Percentiles rank a stretch among this genome's conserved stretches.
These are phyloP conservation scores for Naja naja DNA, from an alignment of 2,113 vertebrate species.

Conservation along the genomic window DNA sequence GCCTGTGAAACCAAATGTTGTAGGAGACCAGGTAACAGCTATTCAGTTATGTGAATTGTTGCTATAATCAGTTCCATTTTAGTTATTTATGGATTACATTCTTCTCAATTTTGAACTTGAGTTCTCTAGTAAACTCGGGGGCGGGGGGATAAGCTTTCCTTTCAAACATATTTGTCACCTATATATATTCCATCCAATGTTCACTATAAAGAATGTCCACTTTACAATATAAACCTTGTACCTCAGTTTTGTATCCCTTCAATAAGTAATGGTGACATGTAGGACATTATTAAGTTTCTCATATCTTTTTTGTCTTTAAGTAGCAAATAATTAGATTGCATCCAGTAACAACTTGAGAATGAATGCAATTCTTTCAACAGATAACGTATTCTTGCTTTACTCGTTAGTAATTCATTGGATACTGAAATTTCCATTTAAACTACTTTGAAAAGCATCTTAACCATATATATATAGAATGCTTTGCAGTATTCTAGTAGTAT, in stretches of 20 bases:
- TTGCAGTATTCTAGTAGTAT: not conserved
- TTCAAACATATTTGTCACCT: not conserved
- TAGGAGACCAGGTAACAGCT: slow-evolving; percentile 79
- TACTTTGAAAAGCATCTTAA: not conserved
- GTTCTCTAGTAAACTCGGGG: not conserved
- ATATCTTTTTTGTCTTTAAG: not conserved
- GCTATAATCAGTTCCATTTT: not conserved
- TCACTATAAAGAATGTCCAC: not conserved
- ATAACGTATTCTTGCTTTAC: not conserved
- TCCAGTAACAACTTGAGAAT: not conserved
- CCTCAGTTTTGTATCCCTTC: not conserved
- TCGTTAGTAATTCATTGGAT: not conserved
- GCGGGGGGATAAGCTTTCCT: not conserved
- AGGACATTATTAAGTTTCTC: not conserved
- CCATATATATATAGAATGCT: not conserved
- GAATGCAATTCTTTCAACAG: not conserved
- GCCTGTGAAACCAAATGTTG: slow-evolving; percentile 78
- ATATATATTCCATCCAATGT: not conserved
- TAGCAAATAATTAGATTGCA: not conserved
- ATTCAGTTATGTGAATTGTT: not conserved
- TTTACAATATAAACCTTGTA: not conserved
- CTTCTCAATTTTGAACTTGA: not conserved
- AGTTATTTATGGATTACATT: not conserved
- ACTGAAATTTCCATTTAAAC: not conserved
- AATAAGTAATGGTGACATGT: not conserved